Evolutionary conservation across 2,888 invertebrate species (phyloP).

Genomic region (Lasius fuliginosus): DNA sequence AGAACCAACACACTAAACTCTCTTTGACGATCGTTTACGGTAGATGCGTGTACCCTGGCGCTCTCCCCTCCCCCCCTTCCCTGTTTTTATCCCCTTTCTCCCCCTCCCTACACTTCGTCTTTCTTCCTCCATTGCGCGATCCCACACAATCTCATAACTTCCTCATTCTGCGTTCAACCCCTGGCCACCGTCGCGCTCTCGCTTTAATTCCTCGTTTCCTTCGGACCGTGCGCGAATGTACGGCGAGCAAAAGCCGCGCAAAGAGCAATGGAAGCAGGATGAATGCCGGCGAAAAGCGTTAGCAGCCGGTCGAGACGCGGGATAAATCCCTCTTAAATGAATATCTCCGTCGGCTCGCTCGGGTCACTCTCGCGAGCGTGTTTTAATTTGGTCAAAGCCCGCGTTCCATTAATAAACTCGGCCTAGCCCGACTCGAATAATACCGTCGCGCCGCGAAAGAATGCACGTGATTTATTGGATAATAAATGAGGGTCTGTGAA

Average conservation of each 20-base stretch:
- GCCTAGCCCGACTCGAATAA: conserved; percentile 51
- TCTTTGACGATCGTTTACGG: conserved; percentile 62
- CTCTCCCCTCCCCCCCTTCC: conserved; percentile 9
- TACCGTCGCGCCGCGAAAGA: conserved; percentile 52
- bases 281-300: conserved; percentile 42
- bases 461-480: conserved; percentile 49
- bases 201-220: conserved; percentile 43
- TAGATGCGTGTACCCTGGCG: conserved; percentile 41
- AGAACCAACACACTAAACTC: conserved; percentile 56
- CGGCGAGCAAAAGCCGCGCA: conserved; percentile 28
- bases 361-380: conserved; percentile 55
- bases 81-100: not conserved
- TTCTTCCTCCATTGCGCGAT: not conserved
- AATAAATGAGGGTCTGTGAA: conserved; percentile 35
- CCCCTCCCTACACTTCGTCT: not conserved
- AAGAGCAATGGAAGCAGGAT: conserved; percentile 31
- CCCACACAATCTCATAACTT: conserved; percentile 43
- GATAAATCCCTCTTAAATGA: conserved; percentile 74
- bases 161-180: conserved; percentile 13
- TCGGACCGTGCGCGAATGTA: conserved; percentile 34
- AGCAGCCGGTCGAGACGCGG: conserved; percentile 35
- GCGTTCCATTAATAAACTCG: conserved; percentile 58
- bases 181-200: not conserved
- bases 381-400: conserved; percentile 72
- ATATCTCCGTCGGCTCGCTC: conserved; percentile 69